Evolutionary conservation across 2,797 vertebrate genomes (phyloP).

Genomic region (Schizothorax lantsangensis): DNA sequence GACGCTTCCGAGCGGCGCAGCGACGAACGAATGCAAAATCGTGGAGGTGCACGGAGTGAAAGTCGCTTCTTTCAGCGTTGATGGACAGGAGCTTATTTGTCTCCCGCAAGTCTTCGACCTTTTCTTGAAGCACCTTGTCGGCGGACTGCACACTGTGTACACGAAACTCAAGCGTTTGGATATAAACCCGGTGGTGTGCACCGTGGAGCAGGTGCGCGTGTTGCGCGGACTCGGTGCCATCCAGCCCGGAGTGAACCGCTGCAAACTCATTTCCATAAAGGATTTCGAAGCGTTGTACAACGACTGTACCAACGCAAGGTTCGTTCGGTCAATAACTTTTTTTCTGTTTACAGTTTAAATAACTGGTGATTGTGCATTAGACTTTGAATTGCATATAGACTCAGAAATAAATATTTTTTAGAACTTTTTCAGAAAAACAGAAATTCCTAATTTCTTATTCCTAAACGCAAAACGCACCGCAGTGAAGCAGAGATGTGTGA

Average conservation of each 20-base stretch:
- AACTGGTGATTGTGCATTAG: background rate
- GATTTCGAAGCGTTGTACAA: conserved; percentile 95
- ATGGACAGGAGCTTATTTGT: conserved; percentile 94
- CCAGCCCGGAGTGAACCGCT: conserved; percentile 94
- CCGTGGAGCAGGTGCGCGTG: conserved; percentile 92
- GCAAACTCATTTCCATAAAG: conserved; percentile 92
- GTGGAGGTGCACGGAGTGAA: conserved; percentile 93
- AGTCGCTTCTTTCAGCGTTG: conserved; percentile 90
- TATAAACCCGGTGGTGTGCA: conserved; percentile 92
- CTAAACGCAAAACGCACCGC: background rate
- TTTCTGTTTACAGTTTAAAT: background rate
- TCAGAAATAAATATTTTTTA: background rate
- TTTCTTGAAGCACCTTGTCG: conserved; percentile 94
- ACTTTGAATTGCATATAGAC: background rate
- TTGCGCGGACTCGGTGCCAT: conserved; percentile 92
- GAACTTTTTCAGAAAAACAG: background rate
- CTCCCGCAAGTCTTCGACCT: conserved; percentile 95
- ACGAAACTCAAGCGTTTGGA: conserved; percentile 95
- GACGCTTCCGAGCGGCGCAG: conserved; percentile 20
- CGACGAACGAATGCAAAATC: conserved; percentile 86
- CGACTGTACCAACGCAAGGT: conserved; percentile 96
- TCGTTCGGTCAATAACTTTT: background rate
- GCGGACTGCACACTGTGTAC: conserved; percentile 93
- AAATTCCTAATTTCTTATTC: background rate
- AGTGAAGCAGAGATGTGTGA: background rate